Evolutionary conservation across 2,113 vertebrate species (phyloP), one percentile per base, ranked within the genome.

Genomic region (Elephantulus edwardii): DNA sequence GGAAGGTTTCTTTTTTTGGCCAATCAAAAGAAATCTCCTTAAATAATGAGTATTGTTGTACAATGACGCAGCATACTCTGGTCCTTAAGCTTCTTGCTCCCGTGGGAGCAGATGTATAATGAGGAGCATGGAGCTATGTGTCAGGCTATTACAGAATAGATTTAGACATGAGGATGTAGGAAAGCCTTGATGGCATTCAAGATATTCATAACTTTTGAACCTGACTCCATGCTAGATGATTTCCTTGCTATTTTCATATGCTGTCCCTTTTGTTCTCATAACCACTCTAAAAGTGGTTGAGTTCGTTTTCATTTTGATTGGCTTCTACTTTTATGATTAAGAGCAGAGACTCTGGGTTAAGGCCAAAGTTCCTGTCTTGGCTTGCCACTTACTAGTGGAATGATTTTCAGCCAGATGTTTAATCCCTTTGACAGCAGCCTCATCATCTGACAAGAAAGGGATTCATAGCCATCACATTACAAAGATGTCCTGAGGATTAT

Each of bases 11-110:
- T 89, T 86, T 93, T 62, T 86, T 93, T 62, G 81, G 56, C 28
- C 33, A 19, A 77, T 89, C 54, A 95, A 92, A 92, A 44, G 44
- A 88, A 94, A 91, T 78, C 74, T 50, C 38, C 91, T n/a, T 89
- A 77, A 93, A 91, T 40, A 89, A 42, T 12, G 54, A 72, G 46
- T 86, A 52, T 42, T 93, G 16, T 77, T 93, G n/a, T 60, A 91
- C 86, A 86, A 72, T 56, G 80, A 90, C 90, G 54, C 30, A 46
- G 20, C 62, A 86, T 92, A 68, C 48, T 90, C 8, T 33, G 86
- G 26, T 20, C 30, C 42, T 77, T 68, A 79, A n/a, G 42, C 24
- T 90, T 93, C 89, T 24, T 83, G 71, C 16, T 80, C 84, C 38
- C 17, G 14, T 66, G 81, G 60, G n/a, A n/a, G n/a, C n/a, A 86